Base-by-base conservation (phyloP, 2,888 invertebrate genomes). In the Rhimphoctona megacephalus region DNA sequence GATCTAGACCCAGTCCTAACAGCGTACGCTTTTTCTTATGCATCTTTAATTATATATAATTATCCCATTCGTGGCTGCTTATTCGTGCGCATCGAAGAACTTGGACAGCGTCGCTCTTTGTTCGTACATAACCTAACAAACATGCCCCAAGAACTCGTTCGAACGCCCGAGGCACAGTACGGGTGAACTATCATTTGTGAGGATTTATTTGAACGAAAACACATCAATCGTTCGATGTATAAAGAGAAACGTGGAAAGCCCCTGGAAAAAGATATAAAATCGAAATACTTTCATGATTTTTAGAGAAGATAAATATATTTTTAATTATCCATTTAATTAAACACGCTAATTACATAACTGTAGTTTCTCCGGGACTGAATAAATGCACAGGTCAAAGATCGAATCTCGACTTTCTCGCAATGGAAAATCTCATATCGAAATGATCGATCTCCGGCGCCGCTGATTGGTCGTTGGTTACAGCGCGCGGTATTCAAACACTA, bases 21-120 rank as follows among this genome's bases (percentile, higher is more conserved):
- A 57, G 33, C 33, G 30, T 30, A 22, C 19, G 43, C 25, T 46
- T 57, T 79, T 69, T 79, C 69, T 79, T 79, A 25, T 54, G 79
- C 69, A 22, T 79, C 39, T 61, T 17, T 57, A 79, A 79, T 79
- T 57, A 79, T 57, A 79, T 69, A 57, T 57, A 69, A 79, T 79
- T 69, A 79, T 79, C 67, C n/a, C 69, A 36, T 79, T 79, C 67
- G 79, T 79, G 19, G 67, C 33, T 79, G 78, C 67, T 67, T 52
- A 54, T 67, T 78, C 54, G 43, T 69, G 79, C 79, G 54, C 69
- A 69, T 54, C 79, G n/a, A 64, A 64, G 19, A 43, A 57, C 69
- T 39, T 43, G 69, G n/a, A 79, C 69, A 57, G 69, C 43, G 30
- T 6, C 3, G 54, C 30, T 79, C 79, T 79, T 79, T 79, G 79